Evolutionary conservation across 2,888 invertebrate genomes (phyloP), one percentile per base, ranked within the genome.

Genomic region (Drosophila mettleri): DNA sequence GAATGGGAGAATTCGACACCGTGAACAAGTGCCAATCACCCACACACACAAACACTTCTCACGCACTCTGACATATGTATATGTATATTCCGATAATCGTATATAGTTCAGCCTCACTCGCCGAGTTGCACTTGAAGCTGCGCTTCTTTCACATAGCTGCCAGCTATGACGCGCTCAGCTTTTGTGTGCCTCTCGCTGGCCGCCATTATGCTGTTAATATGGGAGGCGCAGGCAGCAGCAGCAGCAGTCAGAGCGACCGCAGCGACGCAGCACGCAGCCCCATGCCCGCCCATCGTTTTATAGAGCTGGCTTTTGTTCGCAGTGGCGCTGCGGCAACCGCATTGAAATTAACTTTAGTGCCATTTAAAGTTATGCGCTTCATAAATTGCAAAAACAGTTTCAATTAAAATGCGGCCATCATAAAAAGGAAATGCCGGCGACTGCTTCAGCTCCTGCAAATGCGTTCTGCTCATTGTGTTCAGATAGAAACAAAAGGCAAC

Each of bases 311-410:
- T 68, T 81, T 87, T 82, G 81, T 74, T 59, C 55, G 22, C 49
- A 57, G 71, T 58, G 71, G 49, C 66, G 73, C 71, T 69, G 80
- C 64, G 77, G 88, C 83, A 82, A 86, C 83, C 83, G 75, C 83
- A 84, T 88, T 84, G 86, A 84, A 84, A 84, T 84, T 84, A 84
- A 84, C 83, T 84, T 84, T 84, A 88, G 83, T 88, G 83, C 88
- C 83, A 84, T 84, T 84, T 84, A 88, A 84, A 84, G 83, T 84
- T 88, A 84, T 88, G 83, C 83, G 83, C 83, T 84, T 88, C 83
- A 84, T 84, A 84, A 84, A 84, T 84, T 84, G 88, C 84, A 75
- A 84, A 86, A 84, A 84, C 83, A 86, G 83, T 84, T 84, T 84
- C 83, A 84, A 84, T 84, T 84, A 86, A 88, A 84, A 84, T 84